Evolutionary conservation across 2,888 invertebrate species (phyloP), one percentile per base, ranked within the genome.

Genomic region (Oscheius myriophilus): DNA sequence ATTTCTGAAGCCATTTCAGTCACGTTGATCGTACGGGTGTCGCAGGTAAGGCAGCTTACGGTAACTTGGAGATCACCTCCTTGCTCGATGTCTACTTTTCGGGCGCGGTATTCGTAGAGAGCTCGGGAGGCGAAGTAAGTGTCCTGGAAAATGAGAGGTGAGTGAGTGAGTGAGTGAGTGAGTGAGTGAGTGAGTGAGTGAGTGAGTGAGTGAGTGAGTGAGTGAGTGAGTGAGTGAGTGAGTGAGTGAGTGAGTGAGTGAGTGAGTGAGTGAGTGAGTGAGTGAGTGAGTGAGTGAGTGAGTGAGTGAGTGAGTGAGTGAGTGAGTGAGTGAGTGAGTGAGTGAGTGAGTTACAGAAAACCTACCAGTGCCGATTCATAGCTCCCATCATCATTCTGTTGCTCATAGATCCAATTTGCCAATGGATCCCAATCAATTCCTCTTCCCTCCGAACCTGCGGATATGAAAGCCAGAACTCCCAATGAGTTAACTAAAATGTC

Each of bases 331-430:
- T 6, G 33, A 9, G 33, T 3, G 3, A 33, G 33, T 33, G 9
- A 33, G 33, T 6, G 33, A 33, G 33, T 6, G 4, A 33, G 33
- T n/a, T n/a, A n/a, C n/a, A n/a, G n/a, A n/a, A n/a, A n/a, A 71
- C 53, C 70, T 23, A 82, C 83, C 65, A 85, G 23, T 6, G 82
- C 81, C 41, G 73, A 80, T 57, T 79, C 79, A 59, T 73, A 85
- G 9, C 73, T 68, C 25, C 77, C 78, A 66, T 78, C 76, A 18
- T 69, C 70, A 9, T 69, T 62, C 64, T 84, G 79, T 63, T 85
- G 82, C 43, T 85, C 83, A 26, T 75, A 78, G 53, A 85, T 72
- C 85, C 85, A 85, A 67, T 83, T 82, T 26, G 82, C 81, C 12
- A 85, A 70, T 0, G 75, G 61, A n/a, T 83, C 83, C 69, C 84